Evolutionary conservation across 2,797 vertebrate genomes (phyloP), one percentile per base, ranked within the genome.

Genomic region (Semotilus atromaculatus): DNA sequence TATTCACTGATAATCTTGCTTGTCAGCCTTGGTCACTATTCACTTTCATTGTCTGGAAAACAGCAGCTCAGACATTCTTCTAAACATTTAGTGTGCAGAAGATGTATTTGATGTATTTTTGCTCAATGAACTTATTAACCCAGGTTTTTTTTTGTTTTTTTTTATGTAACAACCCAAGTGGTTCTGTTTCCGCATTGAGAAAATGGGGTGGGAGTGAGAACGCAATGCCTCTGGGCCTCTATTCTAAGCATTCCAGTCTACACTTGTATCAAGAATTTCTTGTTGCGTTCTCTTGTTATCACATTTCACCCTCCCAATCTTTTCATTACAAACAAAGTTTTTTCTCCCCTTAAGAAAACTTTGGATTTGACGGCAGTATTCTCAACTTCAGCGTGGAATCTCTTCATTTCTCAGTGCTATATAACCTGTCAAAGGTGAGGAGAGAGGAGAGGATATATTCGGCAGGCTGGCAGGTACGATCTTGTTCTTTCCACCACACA

Each of bases 361-460:
- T 91, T 90, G 87, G 82, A 89, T 92, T 84, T 31, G 88, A 90
- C 85, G 68, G 74, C 40, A 58, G 78, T 84, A 73, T 82, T 88
- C 80, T 84, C 53, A 86, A 86, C 89, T 88, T 90, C 91, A 71
- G 92, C 92, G 92, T 93, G 92, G 94, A 93, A 95, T 95, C 95
- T 93, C 93, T 92, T 92, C 90, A 91, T 94, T 94, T 93, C 92
- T 53, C 92, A 92, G 84, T 89, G 91, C 93, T 93, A 94, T 95
- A 92, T 92, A 91, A 94, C 93, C 94, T 94, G 93, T 94, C 93
- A 94, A 92, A 92, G 93, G 92, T 93, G 93, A 92, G 88, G 90
- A 92, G 92, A 90, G 90, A 93, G 92, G 86, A 91, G 87, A 90
- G 92, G 92, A 94, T 92, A 93, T 91, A 90, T 88, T 81, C 91